A percentile compares a stretch with the other conserved stretches of the same genome.
phyloP scores from a whole-genome alignment of 2,888 invertebrate species.

The Noctua fimbriata region DNA sequence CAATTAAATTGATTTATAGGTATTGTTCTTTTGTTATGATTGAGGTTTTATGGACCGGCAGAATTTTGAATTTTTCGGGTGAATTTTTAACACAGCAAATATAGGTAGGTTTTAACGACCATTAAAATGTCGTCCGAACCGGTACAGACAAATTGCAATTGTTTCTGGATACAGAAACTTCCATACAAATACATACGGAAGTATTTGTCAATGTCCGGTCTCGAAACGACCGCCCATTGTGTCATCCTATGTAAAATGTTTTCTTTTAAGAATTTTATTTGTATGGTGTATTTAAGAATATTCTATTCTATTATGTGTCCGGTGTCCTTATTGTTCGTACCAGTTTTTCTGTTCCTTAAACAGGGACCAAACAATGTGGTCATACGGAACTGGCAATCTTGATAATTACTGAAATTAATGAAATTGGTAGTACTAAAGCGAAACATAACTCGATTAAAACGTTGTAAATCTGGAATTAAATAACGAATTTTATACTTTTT shows the following conservation, averaged over 20 bases:
- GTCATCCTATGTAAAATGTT: too few relatives aligned
- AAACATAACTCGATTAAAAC: background rate
- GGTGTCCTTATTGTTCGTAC: background rate
- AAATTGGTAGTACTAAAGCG: background rate
- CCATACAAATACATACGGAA: background rate
- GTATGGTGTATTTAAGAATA: too few relatives aligned
- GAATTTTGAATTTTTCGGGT: background rate
- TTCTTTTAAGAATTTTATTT: background rate
- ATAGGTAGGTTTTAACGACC: background rate
- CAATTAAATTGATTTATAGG: constrained; percentile 36
- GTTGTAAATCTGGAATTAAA: background rate
- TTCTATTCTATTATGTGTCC: background rate
- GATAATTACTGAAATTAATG: background rate
- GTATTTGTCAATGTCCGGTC: background rate
- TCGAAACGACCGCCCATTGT: too few relatives aligned
- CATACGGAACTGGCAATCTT: background rate
- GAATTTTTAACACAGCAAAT: background rate
- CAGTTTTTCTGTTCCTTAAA: background rate
- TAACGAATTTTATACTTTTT: background rate
- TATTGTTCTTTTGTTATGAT: constrained; percentile 37
- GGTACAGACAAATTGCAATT: background rate
- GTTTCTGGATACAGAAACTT: background rate
- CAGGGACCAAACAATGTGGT: background rate
- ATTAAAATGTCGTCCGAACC: background rate
- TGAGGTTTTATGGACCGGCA: constrained; percentile 4